phyloP scores from a whole-genome alignment of 2,888 invertebrate genomes.

The Deroplatys truncata region DNA sequence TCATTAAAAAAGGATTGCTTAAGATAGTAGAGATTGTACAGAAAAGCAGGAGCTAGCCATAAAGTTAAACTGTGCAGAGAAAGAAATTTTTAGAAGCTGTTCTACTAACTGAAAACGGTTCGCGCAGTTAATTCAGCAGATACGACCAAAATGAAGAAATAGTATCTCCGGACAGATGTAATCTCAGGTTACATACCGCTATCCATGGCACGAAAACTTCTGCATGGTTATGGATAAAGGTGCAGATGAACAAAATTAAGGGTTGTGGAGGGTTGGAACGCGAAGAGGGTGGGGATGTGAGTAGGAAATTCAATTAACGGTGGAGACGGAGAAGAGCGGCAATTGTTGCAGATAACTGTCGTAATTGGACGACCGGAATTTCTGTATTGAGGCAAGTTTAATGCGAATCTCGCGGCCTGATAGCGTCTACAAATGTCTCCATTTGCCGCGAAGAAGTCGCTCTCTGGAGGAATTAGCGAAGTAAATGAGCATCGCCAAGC shows the following conservation, averaged over 20 bases:
- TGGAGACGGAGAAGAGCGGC: not conserved
- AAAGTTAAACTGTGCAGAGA: no score
- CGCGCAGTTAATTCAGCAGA: no score
- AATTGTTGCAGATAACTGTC: not conserved
- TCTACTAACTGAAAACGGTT: no score
- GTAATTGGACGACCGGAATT: not conserved
- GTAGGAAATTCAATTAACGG: not conserved
- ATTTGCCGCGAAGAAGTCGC: not conserved
- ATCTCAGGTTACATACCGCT: not conserved
- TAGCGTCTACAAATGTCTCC: not conserved
- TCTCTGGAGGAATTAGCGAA: not conserved
- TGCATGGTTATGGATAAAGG: not conserved
- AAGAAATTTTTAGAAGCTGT: no score
- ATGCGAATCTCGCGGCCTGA: not conserved
- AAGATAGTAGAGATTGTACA: no score
- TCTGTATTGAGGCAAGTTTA: not conserved
- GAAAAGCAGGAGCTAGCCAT: no score
- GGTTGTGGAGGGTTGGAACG: not conserved
- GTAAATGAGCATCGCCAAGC: not conserved
- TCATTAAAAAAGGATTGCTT: no score
- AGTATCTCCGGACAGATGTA: not conserved
- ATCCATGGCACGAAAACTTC: not conserved
- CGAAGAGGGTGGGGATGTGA: not conserved
- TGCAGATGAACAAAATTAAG: not conserved
- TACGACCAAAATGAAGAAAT: not conserved